Base-by-base conservation (phyloP, 2,888 invertebrate species). In the Pteria penguin region DNA sequence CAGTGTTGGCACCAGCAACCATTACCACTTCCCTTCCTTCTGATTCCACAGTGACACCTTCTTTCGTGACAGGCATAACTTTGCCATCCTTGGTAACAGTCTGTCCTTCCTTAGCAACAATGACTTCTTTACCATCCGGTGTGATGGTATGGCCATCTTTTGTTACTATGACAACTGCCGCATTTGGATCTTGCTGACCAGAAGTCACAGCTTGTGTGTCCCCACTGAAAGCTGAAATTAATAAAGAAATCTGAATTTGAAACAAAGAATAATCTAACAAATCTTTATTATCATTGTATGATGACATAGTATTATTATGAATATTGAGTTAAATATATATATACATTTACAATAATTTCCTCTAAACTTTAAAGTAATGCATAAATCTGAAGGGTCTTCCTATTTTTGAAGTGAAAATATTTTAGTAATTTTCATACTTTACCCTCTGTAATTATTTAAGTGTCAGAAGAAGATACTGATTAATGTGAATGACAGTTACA, bases 11-110 rank as follows among this genome's bases (percentile, higher is more conserved):
- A 33, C 72, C 72, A n/a, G 55, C 36, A 27, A 57, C 62, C 11
- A 65, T 31, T 3, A 66, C 72, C 22, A 66, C 72, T 29, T 65
- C 72, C 26, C 57, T 27, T 5, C 72, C 72, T 31, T 72, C 72
- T 4, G 72, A 65, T 27, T 65, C 65, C 14, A 65, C 36, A 18
- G 36, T 36, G 0, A 65, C 36, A 5, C 65, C 65, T 1, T 65
- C 65, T 26, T 27, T 24, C 18, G 65, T 65, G 0, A 65, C 45
- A 4, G 45, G 36, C 18, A 36, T 27, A 24, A 36, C 36, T 26
- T 32, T 36, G 26, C 33, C 55, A 24, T 72, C 62, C 18, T 57
- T 57, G 8, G 57, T 26, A 2, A 65, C 63, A 24, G 52, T 36
- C 18, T 55, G 55, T 3, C 72, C 72, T 26, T 65, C 58, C 8